A percentile compares a stretch with the other conserved stretches of the same genome.
These are phyloP conservation scores for Nettapus auritus DNA, from an alignment of 2,113 vertebrate species.

Conservation along the genomic window DNA sequence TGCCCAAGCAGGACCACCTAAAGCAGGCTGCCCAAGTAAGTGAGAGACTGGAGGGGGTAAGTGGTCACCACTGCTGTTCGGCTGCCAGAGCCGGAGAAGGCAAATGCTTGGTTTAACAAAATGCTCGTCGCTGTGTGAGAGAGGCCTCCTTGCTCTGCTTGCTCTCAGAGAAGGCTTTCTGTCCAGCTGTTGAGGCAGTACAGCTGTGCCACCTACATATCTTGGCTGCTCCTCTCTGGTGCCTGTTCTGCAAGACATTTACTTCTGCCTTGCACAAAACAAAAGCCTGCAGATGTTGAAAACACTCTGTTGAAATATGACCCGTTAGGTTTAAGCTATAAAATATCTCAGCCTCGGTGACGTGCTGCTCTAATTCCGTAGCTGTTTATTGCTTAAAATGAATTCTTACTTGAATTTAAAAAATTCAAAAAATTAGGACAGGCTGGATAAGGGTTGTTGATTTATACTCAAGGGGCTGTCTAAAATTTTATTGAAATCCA, in stretches of 20 bases:
- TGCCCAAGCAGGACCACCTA: neutral
- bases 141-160: fast-evolving
- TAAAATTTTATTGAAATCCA: neutral
- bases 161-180: neutral
- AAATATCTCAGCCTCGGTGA: neutral
- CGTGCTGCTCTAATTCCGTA: neutral
- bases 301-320: neutral
- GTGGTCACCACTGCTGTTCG: neutral
- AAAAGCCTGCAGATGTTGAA: slow-evolving; percentile 23
- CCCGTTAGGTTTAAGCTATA: neutral
- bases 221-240: neutral
- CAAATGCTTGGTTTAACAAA: neutral
- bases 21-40: neutral
- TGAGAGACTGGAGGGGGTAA: neutral
- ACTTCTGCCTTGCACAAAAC: neutral
- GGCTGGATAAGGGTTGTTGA: neutral
- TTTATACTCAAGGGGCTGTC: neutral
- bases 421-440: neutral
- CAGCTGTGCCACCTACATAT: slow-evolving; percentile 35
- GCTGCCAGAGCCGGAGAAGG: neutral
- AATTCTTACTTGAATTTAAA: neutral
- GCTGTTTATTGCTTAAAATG: neutral
- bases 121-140: neutral
- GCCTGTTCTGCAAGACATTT: slow-evolving; percentile 1
- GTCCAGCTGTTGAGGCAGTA: neutral